Evolutionary conservation across 30 jellyfish, hydroid and myxozoan species (phyloP).

Genomic region (Clytia hemisphaerica): DNA sequence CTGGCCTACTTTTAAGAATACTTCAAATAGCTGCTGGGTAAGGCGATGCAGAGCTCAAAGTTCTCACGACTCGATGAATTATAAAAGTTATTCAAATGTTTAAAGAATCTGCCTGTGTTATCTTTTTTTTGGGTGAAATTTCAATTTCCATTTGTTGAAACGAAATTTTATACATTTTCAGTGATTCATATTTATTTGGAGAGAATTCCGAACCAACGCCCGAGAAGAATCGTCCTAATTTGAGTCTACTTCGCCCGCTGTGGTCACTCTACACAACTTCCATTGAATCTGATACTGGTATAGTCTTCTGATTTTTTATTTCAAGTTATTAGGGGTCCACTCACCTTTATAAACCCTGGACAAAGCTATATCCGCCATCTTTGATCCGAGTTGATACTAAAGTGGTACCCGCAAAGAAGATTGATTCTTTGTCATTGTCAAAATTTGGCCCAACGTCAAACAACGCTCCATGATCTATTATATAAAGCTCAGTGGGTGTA

Average conservation of each 20-base stretch:
- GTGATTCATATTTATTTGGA: slow-evolving; percentile 76
- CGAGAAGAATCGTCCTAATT: slow-evolving; percentile 57
- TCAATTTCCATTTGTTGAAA: background rate
- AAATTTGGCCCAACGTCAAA: too few relatives aligned
- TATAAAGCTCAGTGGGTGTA: too few relatives aligned
- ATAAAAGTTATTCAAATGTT: background rate
- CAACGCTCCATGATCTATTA: too few relatives aligned
- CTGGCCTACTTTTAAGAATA: slow-evolving; percentile 81
- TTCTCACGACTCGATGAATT: background rate
- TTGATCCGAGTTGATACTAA: too few relatives aligned
- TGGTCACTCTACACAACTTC: slow-evolving; percentile 84
- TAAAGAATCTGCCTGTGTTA: background rate
- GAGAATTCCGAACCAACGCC: slow-evolving; percentile 48
- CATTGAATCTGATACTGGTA: slow-evolving; percentile 83
- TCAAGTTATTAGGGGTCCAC: too few relatives aligned
- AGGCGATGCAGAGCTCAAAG: too few relatives aligned
- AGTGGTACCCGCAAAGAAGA: too few relatives aligned
- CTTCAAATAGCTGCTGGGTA: slow-evolving; percentile 95
- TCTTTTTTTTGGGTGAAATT: background rate
- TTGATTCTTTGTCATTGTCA: too few relatives aligned
- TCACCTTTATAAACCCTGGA: too few relatives aligned
- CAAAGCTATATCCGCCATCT: too few relatives aligned
- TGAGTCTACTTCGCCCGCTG: slow-evolving; percentile 66
- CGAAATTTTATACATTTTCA: slow-evolving; percentile 13
- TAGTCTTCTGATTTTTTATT: background rate